Evolutionary conservation across 1,140 invertebrate species (phyloP), one percentile per base, ranked within the genome.

Genomic region (Macrotrachela quadricornifera): DNA sequence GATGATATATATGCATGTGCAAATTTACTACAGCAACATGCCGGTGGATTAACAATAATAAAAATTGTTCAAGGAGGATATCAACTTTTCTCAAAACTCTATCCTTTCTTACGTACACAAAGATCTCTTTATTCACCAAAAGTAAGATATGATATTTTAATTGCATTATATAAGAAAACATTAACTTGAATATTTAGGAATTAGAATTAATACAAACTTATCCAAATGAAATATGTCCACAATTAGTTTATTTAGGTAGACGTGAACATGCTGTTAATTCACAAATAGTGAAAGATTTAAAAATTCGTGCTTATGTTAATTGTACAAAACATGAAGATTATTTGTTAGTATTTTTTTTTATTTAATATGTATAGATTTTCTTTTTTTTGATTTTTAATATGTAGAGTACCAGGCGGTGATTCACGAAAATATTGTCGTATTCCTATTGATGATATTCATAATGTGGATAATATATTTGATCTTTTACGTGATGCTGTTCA

Each of bases 61-160:
- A 63, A 61, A 48, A 63, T 70, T 36, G 56, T 70, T 10, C 63
- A 62, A 63, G 68, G 67, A 47, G 68, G 68, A 14, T 70, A 68
- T 62, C 66, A 69, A 56, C 58, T 60, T 51, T 70, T 70, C 56
- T 69, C 68, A 41, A 63, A 63, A 17, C 58, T 67, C 9, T 70
- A 69, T 60, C 68, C 68, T 53, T 70, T 69, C 57, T 58, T 70
- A n/a, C 57, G 68, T 54, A 68, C 68, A 37, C 66, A 70, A 55
- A 67, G 69, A 57, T 64, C 68, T 36, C 59, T 70, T 15, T 70
- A 61, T 54, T 67, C 67, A 61, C 67, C 66, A 46, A 50, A 42
- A 50, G 47, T 55, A 50, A 45, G 13, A n/a, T n/a, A 15, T 4
- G 10, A 40, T 11, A 30, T 47, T 39, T 1, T n/a, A 15, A 8